Conservation (phyloP, 2,888 invertebrate species). For the Oscheius sp. region DNA sequence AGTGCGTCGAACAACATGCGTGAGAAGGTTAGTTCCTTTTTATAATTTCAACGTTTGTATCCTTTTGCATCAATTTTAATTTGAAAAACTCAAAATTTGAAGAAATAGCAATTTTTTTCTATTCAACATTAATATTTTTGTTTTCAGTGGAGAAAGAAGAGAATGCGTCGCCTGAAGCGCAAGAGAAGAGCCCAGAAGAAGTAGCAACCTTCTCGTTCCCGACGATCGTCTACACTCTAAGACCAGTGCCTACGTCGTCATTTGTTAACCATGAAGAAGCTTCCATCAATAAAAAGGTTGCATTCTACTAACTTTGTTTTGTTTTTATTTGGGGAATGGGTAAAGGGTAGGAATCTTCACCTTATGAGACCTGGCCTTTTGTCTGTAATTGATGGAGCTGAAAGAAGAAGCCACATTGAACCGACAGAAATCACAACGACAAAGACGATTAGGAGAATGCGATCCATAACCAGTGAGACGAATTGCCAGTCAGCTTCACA, state of each 20-base stretch:
- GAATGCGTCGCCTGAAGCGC: constrained; percentile 70
- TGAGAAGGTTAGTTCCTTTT: constrained; percentile 39
- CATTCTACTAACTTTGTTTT: neutral
- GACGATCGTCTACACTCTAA: too few species aligned
- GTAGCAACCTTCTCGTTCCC: constrained; percentile 40
- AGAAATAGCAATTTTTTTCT: neutral
- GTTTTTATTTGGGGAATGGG: neutral
- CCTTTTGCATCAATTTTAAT: neutral
- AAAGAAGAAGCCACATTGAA: constrained; percentile 34
- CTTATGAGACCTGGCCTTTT: constrained; percentile 7
- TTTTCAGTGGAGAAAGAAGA: constrained; percentile 42
- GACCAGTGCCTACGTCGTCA: too few species aligned
- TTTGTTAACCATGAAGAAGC: too few species aligned
- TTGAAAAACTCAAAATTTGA: neutral
- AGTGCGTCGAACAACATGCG: constrained; percentile 39
- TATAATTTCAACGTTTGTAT: too few species aligned
- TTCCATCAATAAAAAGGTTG: constrained; percentile 4
- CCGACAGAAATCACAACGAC: constrained; percentile 59
- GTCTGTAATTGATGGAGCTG: constrained; percentile 64
- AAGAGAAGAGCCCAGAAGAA: constrained; percentile 72
- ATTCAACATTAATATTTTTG: constrained; percentile 8
- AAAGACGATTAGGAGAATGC: constrained; percentile 66
- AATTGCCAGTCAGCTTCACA: constrained; percentile 70
- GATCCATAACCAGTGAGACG: constrained; percentile 68
- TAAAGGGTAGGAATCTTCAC: neutral